Percentiles rank a stretch among this genome's conserved stretches.
These are phyloP conservation scores for Recurvirostra avosetta DNA, from an alignment of 2,113 vertebrate species.

Conservation along the genomic window DNA sequence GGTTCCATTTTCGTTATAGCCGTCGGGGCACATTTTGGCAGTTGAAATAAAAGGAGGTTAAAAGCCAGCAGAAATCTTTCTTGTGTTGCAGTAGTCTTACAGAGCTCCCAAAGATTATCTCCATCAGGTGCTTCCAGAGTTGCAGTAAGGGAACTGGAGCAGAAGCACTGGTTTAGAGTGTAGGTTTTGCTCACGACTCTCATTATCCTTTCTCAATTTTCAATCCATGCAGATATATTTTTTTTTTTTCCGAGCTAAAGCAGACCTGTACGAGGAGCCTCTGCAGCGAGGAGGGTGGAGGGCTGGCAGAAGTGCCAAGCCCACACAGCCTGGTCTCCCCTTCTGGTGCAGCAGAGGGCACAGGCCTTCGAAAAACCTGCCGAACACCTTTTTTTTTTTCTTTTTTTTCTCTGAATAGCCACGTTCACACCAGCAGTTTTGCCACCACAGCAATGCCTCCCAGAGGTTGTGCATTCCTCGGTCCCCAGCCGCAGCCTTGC, in stretches of 20 bases:
- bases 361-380: neutral
- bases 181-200: neutral
- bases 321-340: neutral
- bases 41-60: neutral
- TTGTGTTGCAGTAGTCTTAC: neutral
- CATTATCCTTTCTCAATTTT: neutral
- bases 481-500: accelerated
- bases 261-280: neutral
- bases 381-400: accelerated
- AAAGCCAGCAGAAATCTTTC: neutral
- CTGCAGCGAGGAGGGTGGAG: neutral
- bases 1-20: neutral
- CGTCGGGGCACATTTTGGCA: neutral
- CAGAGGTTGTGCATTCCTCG: accelerated
- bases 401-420: neutral
- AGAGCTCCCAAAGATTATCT: neutral
- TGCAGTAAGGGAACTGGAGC: neutral
- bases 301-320: neutral
- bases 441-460: neutral
- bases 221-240: neutral
- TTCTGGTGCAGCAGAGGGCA: neutral
- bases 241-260: neutral
- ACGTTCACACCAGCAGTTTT: neutral
- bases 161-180: neutral
- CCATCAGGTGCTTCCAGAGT: neutral